These are phyloP conservation scores for Falco novaeseelandiae DNA, from an alignment of 2,797 vertebrate genomes.

Conservation along the genomic window DNA sequence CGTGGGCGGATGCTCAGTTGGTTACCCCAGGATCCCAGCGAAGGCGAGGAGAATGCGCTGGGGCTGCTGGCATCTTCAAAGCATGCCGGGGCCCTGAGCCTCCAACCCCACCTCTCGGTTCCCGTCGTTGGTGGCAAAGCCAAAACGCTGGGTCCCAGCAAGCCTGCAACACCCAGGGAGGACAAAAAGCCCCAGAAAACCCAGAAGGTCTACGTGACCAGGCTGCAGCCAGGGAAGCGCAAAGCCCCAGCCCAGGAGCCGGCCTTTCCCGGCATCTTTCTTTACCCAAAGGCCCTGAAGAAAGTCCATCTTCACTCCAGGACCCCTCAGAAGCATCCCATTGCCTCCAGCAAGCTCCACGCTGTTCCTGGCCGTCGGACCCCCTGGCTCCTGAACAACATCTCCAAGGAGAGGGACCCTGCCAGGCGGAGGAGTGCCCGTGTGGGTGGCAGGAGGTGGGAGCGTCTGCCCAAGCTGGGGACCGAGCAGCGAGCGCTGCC, in stretches of 20 bases:
- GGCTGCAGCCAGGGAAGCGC: slow-evolving; percentile 77
- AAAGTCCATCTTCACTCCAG: slow-evolving; percentile 62
- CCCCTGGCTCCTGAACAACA: slow-evolving; percentile 68
- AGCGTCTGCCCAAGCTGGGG: background rate
- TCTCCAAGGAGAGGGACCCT: slow-evolving; percentile 64
- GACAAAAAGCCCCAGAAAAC: slow-evolving; percentile 57
- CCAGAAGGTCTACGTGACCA: slow-evolving; percentile 91
- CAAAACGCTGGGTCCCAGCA: slow-evolving; percentile 36
- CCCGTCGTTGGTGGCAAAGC: slow-evolving; percentile 81
- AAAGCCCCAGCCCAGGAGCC: slow-evolving; percentile 74
- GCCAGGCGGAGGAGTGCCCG: slow-evolving; percentile 10
- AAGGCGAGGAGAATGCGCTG: slow-evolving; percentile 31
- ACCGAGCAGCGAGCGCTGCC: background rate
- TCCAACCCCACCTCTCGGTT: slow-evolving; percentile 80
- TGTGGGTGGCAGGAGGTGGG: slow-evolving; percentile 26
- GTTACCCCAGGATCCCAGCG: slow-evolving; percentile 70
- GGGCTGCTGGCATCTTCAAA: slow-evolving; percentile 49
- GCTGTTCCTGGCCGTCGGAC: background rate
- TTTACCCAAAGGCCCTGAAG: slow-evolving; percentile 79
- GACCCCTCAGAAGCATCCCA: slow-evolving; percentile 54
- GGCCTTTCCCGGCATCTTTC: slow-evolving; percentile 87
- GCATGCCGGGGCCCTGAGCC: slow-evolving; percentile 50
- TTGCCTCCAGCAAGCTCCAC: slow-evolving; percentile 2
- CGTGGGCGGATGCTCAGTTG: slow-evolving; percentile 80
- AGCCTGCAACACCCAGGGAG: background rate